These are phyloP conservation scores for Linurgus olivaceus DNA, from an alignment of 2,797 vertebrate genomes.

Conservation along the genomic window DNA sequence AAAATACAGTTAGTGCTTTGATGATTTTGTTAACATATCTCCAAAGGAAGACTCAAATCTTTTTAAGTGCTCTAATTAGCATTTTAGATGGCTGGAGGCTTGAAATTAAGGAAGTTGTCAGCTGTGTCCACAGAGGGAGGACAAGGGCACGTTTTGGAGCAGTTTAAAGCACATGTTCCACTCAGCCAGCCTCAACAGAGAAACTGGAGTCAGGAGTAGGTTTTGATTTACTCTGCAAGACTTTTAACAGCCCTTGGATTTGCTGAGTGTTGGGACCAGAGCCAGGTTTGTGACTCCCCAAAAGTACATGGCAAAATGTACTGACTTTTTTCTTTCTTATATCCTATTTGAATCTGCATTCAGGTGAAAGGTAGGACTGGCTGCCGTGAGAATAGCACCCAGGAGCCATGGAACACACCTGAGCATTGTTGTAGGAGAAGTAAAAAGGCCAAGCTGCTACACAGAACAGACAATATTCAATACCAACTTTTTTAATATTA, in stretches of 20 bases:
- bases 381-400: neutral
- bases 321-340: neutral
- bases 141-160: neutral
- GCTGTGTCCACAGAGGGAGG: neutral
- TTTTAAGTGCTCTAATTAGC: neutral
- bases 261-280: neutral
- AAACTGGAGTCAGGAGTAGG: neutral
- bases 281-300: neutral
- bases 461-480: neutral
- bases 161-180: neutral
- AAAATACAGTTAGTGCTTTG: neutral
- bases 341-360: neutral
- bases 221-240: neutral
- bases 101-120: neutral
- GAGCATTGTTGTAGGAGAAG: neutral
- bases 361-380: neutral
- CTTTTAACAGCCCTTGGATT: neutral
- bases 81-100: neutral
- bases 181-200: neutral
- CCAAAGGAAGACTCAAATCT: neutral
- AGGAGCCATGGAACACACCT: rapidly evolving
- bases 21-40: constrained; percentile 17
- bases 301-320: neutral
- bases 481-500: neutral
- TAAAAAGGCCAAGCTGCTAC: neutral